Base-by-base conservation (phyloP, 2,888 invertebrate genomes). In the Gandaritis pyraliata region DNA sequence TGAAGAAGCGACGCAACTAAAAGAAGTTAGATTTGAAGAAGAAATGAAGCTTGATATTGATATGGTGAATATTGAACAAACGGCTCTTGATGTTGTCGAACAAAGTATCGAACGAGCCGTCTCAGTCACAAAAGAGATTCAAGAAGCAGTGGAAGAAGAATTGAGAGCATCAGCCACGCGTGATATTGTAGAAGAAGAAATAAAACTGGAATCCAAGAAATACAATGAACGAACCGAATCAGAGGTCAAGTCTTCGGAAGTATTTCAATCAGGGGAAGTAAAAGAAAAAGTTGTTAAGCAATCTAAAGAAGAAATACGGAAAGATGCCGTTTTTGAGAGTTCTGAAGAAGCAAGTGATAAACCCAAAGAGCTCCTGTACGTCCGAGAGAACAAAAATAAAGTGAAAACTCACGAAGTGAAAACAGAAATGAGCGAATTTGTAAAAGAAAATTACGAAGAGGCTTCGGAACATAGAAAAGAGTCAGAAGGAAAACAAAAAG, bases 41-140 rank as follows among this genome's bases (percentile, higher is more conserved):
- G 75, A 74, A 43, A 78, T 77, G 69, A 80, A 74, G 53, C 71
- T 76, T 49, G 79, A 82, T 30, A 80, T 83, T 4, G 81, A 87
- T 68, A 66, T 87, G 13, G 71, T 81, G 38, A 81, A 72, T 16
- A 86, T 92, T 57, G 85, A 90, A 75, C 74, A 79, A 66, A 86
- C 85, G 10, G 92, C 90, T 0, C 61, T 74, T 18, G 69, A 75
- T 47, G 59, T 90, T 64, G 86, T 89, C 0, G 82, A 86, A 50
- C 84, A 88, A 39, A 92, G 84, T 51, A 83, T 91, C 36, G 78
- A 83, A 62, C 83, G 80, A 70, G 89, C 90, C 48, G 67, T 89
- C 0, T 79, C 81, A 1, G 82, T 88, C 0, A 80, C 88, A 13
- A 78, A 85, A 65, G 81, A 88, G 58, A 83, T 88, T 16, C 81